phyloP scores from a whole-genome alignment of 2,797 vertebrate genomes.

The Natrix natrix region DNA sequence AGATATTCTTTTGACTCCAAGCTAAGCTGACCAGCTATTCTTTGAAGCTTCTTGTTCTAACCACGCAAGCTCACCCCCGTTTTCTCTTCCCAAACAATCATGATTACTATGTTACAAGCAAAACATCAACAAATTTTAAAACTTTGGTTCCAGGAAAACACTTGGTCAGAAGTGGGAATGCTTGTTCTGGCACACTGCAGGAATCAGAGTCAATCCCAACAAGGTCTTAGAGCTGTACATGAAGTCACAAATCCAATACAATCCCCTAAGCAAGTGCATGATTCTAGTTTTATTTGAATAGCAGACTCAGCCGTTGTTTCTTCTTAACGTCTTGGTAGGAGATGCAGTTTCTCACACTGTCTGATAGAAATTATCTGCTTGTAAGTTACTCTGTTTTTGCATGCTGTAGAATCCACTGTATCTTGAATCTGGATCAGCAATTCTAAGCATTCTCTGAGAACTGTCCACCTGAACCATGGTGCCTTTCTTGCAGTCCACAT shows the following conservation, averaged over 20 bases:
- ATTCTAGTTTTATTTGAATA: conserved; percentile 76
- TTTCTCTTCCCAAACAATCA: conserved; percentile 68
- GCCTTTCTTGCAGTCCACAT: conserved; percentile 88
- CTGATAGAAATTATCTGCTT: conserved; percentile 90
- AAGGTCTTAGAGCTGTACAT: conserved; percentile 75
- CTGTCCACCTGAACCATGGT: conserved; percentile 83
- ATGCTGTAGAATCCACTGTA: conserved; percentile 93
- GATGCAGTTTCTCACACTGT: conserved; percentile 79
- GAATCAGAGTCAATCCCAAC: conserved; percentile 75
- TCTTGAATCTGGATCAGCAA: conserved; percentile 87
- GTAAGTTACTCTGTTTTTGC: conserved; percentile 88
- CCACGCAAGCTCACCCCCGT: conserved; percentile 64
- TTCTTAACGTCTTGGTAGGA: conserved; percentile 60
- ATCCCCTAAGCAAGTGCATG: conserved; percentile 82
- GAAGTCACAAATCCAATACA: conserved; percentile 79
- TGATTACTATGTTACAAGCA: conserved; percentile 83
- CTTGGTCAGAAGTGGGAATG: conserved; percentile 87
- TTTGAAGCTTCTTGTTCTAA: conserved; percentile 61
- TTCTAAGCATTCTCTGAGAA: conserved; percentile 84
- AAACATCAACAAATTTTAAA: conserved; percentile 77
- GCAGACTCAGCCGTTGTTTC: conserved; percentile 68
- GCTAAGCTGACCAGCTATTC: conserved; percentile 66
- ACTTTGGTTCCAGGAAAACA: conserved; percentile 89
- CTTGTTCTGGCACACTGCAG: conserved; percentile 77
- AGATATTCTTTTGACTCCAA: conserved; percentile 57